Percentiles rank a stretch among this genome's conserved stretches.
Conservation (phyloP, 2,113 vertebrate species). For the Serilophus lunatus region DNA sequence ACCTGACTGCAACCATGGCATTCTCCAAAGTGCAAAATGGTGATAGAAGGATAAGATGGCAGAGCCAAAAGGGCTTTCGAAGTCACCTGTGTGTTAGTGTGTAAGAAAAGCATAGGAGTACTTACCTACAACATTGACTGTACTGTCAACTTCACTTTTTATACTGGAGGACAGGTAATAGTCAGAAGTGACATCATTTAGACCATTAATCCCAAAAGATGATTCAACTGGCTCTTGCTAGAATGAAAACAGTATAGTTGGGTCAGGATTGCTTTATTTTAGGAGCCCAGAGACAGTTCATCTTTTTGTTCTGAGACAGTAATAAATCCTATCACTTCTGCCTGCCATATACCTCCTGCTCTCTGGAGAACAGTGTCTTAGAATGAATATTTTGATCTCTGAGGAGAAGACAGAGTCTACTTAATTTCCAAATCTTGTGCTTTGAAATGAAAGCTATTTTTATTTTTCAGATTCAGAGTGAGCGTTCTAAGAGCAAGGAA, state of each 20-base stretch:
- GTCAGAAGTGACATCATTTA: constrained; percentile 73
- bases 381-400: not conserved
- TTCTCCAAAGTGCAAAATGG: not conserved
- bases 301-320: not conserved
- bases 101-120: not conserved
- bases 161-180: constrained; percentile 75
- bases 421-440: not conserved
- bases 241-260: constrained; percentile 62
- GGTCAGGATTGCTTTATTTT: constrained; percentile 37
- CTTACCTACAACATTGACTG: constrained; percentile 83
- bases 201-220: constrained; percentile 77
- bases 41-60: not conserved
- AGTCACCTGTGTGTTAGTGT: not conserved
- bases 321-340: not conserved
- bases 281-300: not conserved
- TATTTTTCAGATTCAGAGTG: not conserved
- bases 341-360: not conserved
- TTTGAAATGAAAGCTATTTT: not conserved
- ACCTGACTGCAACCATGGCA: not conserved
- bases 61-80: not conserved
- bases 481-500: constrained; percentile 7
- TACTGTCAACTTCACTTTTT: constrained; percentile 82
- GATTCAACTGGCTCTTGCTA: constrained; percentile 83
- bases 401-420: not conserved
- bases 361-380: not conserved